A percentile compares a stretch with the other conserved stretches of the same genome.
These are phyloP conservation scores for Pogonophryne albipinna DNA, from an alignment of 2,797 vertebrate genomes.

Conservation along the genomic window DNA sequence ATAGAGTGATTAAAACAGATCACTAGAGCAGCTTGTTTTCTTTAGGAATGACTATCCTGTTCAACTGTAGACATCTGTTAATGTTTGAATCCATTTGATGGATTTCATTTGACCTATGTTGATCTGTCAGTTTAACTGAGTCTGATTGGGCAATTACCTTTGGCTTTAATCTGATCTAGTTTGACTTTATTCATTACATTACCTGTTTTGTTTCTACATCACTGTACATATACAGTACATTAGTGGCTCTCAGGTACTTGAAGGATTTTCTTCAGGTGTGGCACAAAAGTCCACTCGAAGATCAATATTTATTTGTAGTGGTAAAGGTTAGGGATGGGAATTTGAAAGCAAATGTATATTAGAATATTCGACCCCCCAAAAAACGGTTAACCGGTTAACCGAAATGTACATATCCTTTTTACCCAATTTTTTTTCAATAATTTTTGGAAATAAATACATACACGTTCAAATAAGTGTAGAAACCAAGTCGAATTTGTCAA, in stretches of 20 bases:
- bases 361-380: no score
- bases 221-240: background rate
- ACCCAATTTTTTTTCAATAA: no score
- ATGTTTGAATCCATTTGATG: constrained; percentile 20
- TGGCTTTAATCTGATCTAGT: constrained; percentile 19
- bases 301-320: no score
- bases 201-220: constrained; percentile 2
- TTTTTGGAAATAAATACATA: no score
- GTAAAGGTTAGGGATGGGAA: no score
- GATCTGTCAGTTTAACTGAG: constrained; percentile 10
- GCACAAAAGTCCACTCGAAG: no score
- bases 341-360: no score
- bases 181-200: constrained; percentile 22
- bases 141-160: constrained; percentile 17
- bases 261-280: no score
- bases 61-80: constrained; percentile 15
- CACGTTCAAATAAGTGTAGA: no score
- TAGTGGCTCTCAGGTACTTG: background rate
- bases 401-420: no score
- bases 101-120: background rate
- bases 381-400: no score
- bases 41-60: constrained; percentile 8
- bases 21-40: background rate
- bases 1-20: constrained; percentile 8
- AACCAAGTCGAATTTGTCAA: no score